Evolutionary conservation across 2,113 vertebrate species (phyloP).

Genomic region (Tor tambroides): DNA sequence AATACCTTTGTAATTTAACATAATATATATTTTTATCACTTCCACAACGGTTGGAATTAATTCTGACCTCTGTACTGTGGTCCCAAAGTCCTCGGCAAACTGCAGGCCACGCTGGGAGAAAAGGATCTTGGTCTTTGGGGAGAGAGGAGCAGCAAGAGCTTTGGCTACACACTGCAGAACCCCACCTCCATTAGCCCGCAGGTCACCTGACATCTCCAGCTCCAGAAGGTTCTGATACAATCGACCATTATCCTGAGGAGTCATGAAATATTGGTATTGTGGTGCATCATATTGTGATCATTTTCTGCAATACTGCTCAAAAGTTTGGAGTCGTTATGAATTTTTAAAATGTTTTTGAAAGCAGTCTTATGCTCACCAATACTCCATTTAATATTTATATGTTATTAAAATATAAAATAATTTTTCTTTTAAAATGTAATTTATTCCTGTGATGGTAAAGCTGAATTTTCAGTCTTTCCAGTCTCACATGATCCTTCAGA

Average conservation of each 20-base stretch:
- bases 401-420: no score
- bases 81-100: conserved; percentile 83
- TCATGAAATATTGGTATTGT: background rate
- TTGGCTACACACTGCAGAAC: conserved; percentile 81
- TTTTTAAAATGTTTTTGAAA: background rate
- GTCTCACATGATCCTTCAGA: background rate
- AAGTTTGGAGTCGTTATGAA: background rate
- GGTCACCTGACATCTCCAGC: conserved; percentile 78
- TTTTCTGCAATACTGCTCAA: background rate
- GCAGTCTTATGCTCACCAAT: no score
- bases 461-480: background rate
- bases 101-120: conserved; percentile 84
- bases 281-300: background rate
- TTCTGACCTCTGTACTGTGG: conserved; percentile 77
- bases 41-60: background rate
- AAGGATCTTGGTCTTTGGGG: conserved; percentile 76
- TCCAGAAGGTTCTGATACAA: conserved; percentile 84
- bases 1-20: no score
- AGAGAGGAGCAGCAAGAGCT: conserved; percentile 78
- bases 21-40: background rate
- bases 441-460: no score
- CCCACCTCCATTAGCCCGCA: conserved; percentile 71
- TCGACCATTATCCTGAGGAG: conserved; percentile 77
- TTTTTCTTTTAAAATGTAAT: no score
- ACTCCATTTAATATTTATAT: no score